phyloP scores from a whole-genome alignment of 2,888 invertebrate species.

The Papilio elwesi region DNA sequence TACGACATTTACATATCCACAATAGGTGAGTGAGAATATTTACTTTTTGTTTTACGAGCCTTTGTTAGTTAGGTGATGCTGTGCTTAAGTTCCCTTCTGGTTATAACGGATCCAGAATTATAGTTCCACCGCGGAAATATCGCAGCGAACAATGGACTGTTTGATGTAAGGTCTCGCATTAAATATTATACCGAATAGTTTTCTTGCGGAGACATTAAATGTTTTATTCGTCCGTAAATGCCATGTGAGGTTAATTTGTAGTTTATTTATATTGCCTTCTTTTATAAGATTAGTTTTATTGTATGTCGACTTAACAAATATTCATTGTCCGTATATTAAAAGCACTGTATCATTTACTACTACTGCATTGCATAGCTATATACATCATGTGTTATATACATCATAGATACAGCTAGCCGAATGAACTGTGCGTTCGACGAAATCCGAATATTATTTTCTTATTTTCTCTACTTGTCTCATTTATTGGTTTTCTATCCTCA shows the following conservation, averaged over 20 bases:
- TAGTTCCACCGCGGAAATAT: slow-evolving; percentile 59
- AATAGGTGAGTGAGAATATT: slow-evolving; percentile 88
- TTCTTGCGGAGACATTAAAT: slow-evolving; percentile 34
- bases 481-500: neutral
- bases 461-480: neutral
- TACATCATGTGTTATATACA: neutral
- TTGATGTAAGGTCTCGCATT: slow-evolving; percentile 38
- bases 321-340: slow-evolving; percentile 3
- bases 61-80: slow-evolving; percentile 71
- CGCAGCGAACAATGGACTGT: slow-evolving; percentile 58
- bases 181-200: slow-evolving; percentile 37
- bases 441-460: neutral
- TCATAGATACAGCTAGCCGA: neutral
- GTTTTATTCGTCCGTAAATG: slow-evolving; percentile 34
- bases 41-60: slow-evolving; percentile 68
- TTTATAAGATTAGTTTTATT: slow-evolving; percentile 8
- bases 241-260: slow-evolving; percentile 27
- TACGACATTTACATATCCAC: slow-evolving; percentile 96
- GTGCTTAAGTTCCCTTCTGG: slow-evolving; percentile 59
- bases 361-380: slow-evolving; percentile 2
- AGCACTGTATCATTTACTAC: neutral
- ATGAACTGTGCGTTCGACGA: neutral
- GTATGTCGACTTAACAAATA: slow-evolving; percentile 1
- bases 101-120: slow-evolving; percentile 60
- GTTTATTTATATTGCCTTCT: slow-evolving; percentile 32